Evolutionary conservation across 2,113 vertebrate genomes (phyloP).

Genomic region (Prionailurus viverrinus): DNA sequence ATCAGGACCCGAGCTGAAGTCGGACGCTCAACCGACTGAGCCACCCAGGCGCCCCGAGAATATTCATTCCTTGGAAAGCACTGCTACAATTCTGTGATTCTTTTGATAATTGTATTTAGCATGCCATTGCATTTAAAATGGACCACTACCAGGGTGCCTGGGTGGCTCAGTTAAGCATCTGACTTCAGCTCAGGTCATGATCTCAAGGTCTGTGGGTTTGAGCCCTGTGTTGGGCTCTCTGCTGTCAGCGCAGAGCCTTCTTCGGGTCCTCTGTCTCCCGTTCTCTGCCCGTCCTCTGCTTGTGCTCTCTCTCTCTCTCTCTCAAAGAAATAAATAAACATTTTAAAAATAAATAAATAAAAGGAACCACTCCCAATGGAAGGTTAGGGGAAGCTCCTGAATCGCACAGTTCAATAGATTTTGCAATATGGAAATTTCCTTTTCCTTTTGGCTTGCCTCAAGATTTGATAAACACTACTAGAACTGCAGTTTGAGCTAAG

Average conservation of each 20-base stretch:
- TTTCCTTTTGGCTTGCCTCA: neutral
- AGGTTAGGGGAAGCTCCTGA: neutral
- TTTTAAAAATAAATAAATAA: too few species aligned
- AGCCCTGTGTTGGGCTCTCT: too few species aligned
- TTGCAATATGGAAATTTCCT: neutral
- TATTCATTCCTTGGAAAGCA: neutral
- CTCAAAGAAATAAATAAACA: too few species aligned
- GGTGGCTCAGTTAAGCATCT: too few species aligned
- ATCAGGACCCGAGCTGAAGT: too few species aligned
- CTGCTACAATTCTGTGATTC: neutral
- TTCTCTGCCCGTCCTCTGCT: too few species aligned
- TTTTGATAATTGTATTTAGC: neutral
- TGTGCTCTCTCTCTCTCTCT: too few species aligned
- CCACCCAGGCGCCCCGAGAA: neutral
- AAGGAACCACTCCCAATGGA: neutral
- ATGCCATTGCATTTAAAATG: neutral
- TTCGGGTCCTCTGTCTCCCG: too few species aligned
- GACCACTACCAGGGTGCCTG: neutral
- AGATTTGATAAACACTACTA: neutral
- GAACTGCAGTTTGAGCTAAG: neutral
- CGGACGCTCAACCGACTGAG: too few species aligned
- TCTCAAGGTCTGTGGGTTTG: too few species aligned
- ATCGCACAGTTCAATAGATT: neutral
- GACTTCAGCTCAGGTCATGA: too few species aligned
- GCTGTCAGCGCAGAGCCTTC: too few species aligned